Base-by-base conservation (phyloP, 1,140 invertebrate species). In the Atta texana region DNA sequence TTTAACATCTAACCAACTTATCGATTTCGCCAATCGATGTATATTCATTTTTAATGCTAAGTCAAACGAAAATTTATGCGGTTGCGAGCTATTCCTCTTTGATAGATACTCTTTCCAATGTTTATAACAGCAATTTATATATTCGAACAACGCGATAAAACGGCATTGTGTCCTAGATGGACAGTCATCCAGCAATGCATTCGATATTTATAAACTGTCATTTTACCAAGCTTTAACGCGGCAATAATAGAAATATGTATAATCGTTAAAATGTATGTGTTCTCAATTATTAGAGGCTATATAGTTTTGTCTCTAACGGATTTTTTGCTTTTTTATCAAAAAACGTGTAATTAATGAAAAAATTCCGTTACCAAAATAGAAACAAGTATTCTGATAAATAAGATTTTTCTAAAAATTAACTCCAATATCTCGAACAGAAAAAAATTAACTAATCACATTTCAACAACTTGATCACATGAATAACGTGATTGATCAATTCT, bases 271-370 rank as follows among this genome's bases (percentile, higher is more conserved):
- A 3, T 74, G 57, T 61, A 63, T 69, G 34, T n/a, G 51, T 74
- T 44, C 61, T n/a, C 21, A 85, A 89, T 90, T 74, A 87, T 89
- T 69, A 69, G 21, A 69, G 14, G n/a, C 34, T 21, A 12, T 44
- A 44, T 44, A 49, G 66, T 39, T 75, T 57, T 59, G 1, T 3
- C 51, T 85, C 21, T 76, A 86, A 86, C 80, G 76, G 57, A 82
- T 90, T 87, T 53, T 82, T 63, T 34, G 10, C 14, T 77, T 63
- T 63, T 49, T 49, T 4, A 31, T 10, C 0, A 28, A 57, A 75
- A 24, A 57, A 24, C 18, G 10, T 44, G 0, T 7, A 39, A 7
- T 49, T n/a, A 66, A 66, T 31, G 10, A n/a, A 49, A 31, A 28
- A 66, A 44, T 0, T 61, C 3, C 5, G 21, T 66, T 51, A 53